These are phyloP conservation scores for Cosmia pyralina DNA, from an alignment of 2,888 invertebrate species.

Conservation along the genomic window DNA sequence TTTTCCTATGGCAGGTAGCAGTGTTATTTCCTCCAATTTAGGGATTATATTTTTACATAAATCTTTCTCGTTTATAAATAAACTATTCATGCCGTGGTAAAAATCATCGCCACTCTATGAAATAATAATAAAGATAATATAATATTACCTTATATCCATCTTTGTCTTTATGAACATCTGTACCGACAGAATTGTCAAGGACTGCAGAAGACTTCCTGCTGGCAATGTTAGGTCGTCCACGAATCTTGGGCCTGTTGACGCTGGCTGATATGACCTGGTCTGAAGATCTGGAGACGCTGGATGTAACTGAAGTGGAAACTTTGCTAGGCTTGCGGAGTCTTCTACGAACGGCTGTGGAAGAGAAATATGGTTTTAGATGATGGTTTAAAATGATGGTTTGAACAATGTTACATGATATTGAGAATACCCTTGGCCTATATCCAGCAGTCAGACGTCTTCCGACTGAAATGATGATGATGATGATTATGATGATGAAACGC, in stretches of 20 bases:
- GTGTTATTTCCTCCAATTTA: background rate
- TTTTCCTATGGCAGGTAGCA: background rate
- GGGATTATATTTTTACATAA: no score
- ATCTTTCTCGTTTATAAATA: background rate
- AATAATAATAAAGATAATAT: background rate
- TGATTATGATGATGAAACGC: background rate
- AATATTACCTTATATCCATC: constrained; percentile 92
- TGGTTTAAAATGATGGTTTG: background rate
- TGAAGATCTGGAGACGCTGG: constrained; percentile 91
- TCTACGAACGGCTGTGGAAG: constrained; percentile 90
- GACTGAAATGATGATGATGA: background rate
- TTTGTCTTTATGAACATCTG: constrained; percentile 91
- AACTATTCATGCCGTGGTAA: no score
- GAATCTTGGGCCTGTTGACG: constrained; percentile 92
- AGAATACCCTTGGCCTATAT: background rate
- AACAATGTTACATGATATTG: background rate
- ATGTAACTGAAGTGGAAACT: constrained; percentile 90
- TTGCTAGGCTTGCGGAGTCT: constrained; percentile 92
- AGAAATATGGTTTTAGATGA: background rate
- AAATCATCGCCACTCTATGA: background rate
- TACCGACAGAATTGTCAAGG: constrained; percentile 88
- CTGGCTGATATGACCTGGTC: constrained; percentile 88
- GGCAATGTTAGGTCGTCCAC: constrained; percentile 90
- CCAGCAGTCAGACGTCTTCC: background rate
- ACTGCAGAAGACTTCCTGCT: constrained; percentile 89